Conservation (phyloP, 2,113 vertebrate genomes). For the Pteropus alecto region DNA sequence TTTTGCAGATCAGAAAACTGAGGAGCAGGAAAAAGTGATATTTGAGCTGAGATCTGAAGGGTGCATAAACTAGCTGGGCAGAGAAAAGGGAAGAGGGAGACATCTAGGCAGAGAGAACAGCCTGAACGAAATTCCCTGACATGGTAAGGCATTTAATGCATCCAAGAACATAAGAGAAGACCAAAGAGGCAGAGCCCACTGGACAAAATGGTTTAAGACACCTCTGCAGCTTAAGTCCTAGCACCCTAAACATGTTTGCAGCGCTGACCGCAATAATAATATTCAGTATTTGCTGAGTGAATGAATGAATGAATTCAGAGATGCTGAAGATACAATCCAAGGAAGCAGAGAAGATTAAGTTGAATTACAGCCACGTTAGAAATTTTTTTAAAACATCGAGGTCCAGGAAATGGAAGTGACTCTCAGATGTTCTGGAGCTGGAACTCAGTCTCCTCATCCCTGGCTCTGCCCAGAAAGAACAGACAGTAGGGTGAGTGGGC, state of each 20-base stretch:
- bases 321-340: background rate
- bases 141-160: background rate
- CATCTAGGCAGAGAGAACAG: background rate
- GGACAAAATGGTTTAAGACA: background rate
- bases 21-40: background rate
- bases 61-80: background rate
- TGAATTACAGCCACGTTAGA: background rate
- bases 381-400: background rate
- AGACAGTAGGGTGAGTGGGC: background rate
- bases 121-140: background rate
- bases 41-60: background rate
- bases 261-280: too few species aligned
- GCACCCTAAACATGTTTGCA: too few species aligned
- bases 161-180: background rate
- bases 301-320: background rate
- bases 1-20: background rate
- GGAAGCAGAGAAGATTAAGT: background rate
- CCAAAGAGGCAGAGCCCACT: background rate
- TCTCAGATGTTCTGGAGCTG: background rate
- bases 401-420: background rate
- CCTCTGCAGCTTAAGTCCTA: too few species aligned
- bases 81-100: background rate
- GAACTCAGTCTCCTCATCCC: background rate
- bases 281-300: background rate
- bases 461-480: background rate